Evolutionary conservation across 2,888 invertebrate genomes (phyloP).

Genomic region (Malacosoma neustria): DNA sequence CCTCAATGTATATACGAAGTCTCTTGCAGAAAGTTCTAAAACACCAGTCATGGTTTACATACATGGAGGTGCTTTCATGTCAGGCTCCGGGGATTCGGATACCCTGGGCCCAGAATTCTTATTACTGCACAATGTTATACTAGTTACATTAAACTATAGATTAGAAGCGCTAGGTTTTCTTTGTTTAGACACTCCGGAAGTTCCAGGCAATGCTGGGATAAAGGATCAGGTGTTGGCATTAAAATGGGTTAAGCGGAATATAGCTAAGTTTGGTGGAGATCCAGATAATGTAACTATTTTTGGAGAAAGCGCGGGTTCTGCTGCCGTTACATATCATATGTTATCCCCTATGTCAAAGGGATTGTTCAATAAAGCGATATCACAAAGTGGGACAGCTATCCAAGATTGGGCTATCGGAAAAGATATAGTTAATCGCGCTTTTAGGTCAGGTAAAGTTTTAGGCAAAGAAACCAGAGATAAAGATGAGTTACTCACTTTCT

Average conservation of each 20-base stretch:
- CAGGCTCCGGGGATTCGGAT: constrained; percentile 42
- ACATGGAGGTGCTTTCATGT: constrained; percentile 50
- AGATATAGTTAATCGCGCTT: constrained; percentile 30
- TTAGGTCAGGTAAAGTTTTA: constrained; percentile 33
- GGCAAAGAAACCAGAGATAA: constrained; percentile 37
- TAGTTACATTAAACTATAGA: constrained; percentile 58
- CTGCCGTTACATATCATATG: constrained; percentile 46
- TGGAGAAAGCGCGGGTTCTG: constrained; percentile 55
- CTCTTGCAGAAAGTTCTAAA: constrained; percentile 18
- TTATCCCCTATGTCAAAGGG: constrained; percentile 51
- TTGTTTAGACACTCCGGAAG: constrained; percentile 34
- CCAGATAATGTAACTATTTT: constrained; percentile 46
- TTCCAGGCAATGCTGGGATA: constrained; percentile 51
- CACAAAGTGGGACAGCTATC: constrained; percentile 47
- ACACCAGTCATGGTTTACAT: constrained; percentile 58
- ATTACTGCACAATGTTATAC: constrained; percentile 43
- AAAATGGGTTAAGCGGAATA: constrained; percentile 42
- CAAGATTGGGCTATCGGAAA: constrained; percentile 34
- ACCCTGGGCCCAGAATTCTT: constrained; percentile 46
- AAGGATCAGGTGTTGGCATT: constrained; percentile 49
- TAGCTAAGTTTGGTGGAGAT: constrained; percentile 42
- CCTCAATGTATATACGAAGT: constrained; percentile 43
- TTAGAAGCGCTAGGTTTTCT: constrained; percentile 37
- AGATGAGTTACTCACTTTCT: constrained; percentile 29
- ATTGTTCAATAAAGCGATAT: constrained; percentile 49